Evolutionary conservation across 2,113 vertebrate genomes (phyloP).

Genomic region (Nyctibius bracteatus): DNA sequence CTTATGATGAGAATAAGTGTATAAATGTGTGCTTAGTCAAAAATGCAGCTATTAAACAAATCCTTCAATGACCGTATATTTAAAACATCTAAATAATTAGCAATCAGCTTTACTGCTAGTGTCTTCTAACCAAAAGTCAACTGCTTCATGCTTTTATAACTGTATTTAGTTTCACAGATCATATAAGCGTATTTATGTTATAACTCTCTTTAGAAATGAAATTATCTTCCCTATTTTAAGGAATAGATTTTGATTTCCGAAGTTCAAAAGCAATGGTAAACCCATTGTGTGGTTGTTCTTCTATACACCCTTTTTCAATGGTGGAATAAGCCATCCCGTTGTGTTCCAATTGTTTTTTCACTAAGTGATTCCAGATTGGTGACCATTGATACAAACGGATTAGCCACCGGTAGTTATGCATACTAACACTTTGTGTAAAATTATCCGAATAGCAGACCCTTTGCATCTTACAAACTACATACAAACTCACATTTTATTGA

Average conservation of each 20-base stretch:
- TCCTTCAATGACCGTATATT: not conserved
- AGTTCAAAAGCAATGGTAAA: constrained; percentile 22
- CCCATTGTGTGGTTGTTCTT: not conserved
- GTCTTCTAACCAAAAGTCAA: not conserved
- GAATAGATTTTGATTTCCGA: not conserved
- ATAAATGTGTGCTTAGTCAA: not conserved
- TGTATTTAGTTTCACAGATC: not conserved
- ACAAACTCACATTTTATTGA: not conserved
- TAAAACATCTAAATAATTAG: not conserved
- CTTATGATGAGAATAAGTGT: not conserved
- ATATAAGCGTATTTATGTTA: not conserved
- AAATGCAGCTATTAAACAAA: not conserved
- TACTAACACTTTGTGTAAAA: not conserved
- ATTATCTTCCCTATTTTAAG: not conserved
- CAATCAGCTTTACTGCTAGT: not conserved
- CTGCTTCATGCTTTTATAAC: not conserved
- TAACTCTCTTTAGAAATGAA: not conserved
- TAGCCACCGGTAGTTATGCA: not conserved
- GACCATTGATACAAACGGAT: not conserved
- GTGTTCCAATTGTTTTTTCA: not conserved
- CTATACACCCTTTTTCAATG: constrained; percentile 16
- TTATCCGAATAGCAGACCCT: not conserved
- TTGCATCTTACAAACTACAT: not conserved
- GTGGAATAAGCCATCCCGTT: constrained; percentile 12
- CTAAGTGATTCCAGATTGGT: not conserved